Evolutionary conservation across 2,797 vertebrate species (phyloP).

Genomic region (Alcedo atthis): DNA sequence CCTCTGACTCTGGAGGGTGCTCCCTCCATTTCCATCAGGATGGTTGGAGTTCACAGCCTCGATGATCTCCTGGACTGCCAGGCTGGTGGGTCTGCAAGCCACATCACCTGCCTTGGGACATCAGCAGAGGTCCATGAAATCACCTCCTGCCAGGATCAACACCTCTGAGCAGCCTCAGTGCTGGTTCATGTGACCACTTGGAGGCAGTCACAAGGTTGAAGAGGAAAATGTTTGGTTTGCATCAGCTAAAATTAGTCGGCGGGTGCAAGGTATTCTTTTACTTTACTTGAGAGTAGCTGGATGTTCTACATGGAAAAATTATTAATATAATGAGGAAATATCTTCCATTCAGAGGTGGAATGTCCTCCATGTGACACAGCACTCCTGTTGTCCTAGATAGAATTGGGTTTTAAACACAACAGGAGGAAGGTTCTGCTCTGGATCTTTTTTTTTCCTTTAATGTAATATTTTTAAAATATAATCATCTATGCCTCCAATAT

Average conservation of each 20-base stretch:
- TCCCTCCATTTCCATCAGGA: neutral
- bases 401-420: neutral
- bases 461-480: neutral
- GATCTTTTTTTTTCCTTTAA: neutral
- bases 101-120: neutral
- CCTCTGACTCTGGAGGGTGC: fast-evolving
- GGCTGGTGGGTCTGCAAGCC: neutral
- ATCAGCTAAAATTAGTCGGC: slow-evolving; percentile 33
- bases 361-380: neutral
- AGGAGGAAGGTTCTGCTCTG: neutral
- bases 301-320: slow-evolving; percentile 21
- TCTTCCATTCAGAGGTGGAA: neutral
- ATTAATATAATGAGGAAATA: neutral
- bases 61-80: neutral
- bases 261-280: slow-evolving; percentile 28
- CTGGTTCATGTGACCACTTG: neutral
- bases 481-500: no score
- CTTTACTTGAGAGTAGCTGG: slow-evolving; percentile 15
- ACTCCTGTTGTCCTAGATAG: neutral
- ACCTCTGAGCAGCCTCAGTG: neutral
- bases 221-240: slow-evolving; percentile 23
- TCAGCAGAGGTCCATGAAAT: neutral
- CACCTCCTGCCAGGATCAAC: neutral
- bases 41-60: neutral
- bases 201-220: slow-evolving; percentile 21